Base-by-base conservation (phyloP, 2,888 invertebrate species). In the Papilio elwesi region DNA sequence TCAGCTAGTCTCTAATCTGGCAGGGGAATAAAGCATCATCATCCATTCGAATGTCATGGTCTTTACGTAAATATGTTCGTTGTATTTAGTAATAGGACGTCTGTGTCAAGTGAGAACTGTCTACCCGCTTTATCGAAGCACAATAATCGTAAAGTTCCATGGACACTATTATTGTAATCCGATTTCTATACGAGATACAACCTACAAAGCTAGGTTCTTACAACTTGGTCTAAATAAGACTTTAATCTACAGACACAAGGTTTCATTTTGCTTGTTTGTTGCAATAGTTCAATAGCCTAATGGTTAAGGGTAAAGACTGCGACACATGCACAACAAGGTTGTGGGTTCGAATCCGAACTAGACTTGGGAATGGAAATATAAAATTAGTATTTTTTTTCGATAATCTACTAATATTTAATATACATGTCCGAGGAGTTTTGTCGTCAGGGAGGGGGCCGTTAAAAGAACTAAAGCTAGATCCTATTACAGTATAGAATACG, bases 91-190 rank as follows among this genome's bases (percentile, higher is more conserved):
- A 57, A 26, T n/a, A 59, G 36, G 38, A 38, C 59, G 38, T 59
- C 38, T 59, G 59, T 38, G 59, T 59, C 59, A 59, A 59, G 38
- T 59, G 8, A 38, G 59, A 57, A 13, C 38, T 59, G 57, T 57
- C 36, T 57, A 38, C 13, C 57, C 38, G 38, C 57, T 57, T 57
- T 57, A 57, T 57, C 57, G 57, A n/a, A 57, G 38, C 38, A 38
- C 57, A 57, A 57, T 57, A 57, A 57, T 38, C 6, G 57, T 57
- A 38, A 57, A 38, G 38, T 57, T 36, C 36, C 7, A 57, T 38
- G 36, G 38, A 36, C 38, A 59, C 38, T 59, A 59, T 59, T 59
- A 59, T 59, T 59, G 59, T 59, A 59, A 59, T 59, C 59, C 36
- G 8, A 59, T 59, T 59, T 59, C 59, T 38, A 59, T 59, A 26